These are phyloP conservation scores for Meloidogyne hapla DNA, from an alignment of 1,140 invertebrate genomes.

Conservation along the genomic window DNA sequence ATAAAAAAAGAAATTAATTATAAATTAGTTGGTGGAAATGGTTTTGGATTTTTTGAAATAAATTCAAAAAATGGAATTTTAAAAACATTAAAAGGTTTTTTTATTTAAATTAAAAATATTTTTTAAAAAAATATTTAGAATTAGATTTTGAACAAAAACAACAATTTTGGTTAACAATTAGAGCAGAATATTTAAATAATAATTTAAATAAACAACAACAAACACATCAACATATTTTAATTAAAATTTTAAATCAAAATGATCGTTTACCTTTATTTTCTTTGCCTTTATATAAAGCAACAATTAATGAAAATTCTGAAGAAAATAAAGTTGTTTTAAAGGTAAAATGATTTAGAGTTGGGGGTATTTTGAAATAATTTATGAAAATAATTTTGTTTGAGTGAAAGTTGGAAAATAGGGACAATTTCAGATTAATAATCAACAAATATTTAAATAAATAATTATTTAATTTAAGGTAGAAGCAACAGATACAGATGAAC, in stretches of 20 bases:
- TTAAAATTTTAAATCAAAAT: slow-evolving; percentile 84
- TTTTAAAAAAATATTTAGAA: slow-evolving; percentile 70
- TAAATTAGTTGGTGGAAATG: neutral
- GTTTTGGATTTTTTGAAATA: slow-evolving; percentile 6
- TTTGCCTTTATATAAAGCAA: slow-evolving; percentile 80
- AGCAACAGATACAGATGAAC: slow-evolving; percentile 76
- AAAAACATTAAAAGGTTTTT: neutral
- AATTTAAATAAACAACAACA: slow-evolving; percentile 67
- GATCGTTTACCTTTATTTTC: slow-evolving; percentile 86
- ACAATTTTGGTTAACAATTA: slow-evolving; percentile 88
- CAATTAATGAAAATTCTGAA: slow-evolving; percentile 79
- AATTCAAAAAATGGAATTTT: neutral
- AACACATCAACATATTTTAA: slow-evolving; percentile 73
- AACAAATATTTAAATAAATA: neutral
- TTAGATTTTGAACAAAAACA: slow-evolving; percentile 79
- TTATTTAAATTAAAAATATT: neutral
- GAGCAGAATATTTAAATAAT: slow-evolving; percentile 76
- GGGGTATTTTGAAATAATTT: too few species aligned
- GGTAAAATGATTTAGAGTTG: neutral
- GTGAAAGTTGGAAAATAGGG: too few species aligned
- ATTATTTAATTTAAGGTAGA: slow-evolving; percentile 70
- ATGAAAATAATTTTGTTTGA: too few species aligned
- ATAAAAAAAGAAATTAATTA: neutral
- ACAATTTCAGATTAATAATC: neutral
- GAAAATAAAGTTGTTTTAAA: slow-evolving; percentile 68